These are phyloP conservation scores for Lasius fuliginosus DNA, from an alignment of 2,888 invertebrate genomes.

Conservation along the genomic window DNA sequence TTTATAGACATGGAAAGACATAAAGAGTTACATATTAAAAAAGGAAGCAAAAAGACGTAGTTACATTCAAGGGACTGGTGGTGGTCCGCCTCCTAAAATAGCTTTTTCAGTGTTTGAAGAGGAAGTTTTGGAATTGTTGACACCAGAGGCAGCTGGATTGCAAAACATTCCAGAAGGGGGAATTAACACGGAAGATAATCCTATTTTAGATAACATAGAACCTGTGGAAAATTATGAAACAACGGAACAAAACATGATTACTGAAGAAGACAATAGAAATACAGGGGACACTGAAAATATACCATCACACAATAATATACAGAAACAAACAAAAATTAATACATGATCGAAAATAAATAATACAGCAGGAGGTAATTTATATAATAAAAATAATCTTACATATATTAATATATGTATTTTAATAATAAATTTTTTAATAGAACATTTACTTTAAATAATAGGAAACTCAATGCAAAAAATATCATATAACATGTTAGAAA, in stretches of 20 bases:
- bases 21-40: not conserved
- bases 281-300: not conserved
- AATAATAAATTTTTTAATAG: not conserved
- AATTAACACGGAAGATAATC: not conserved
- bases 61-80: not conserved
- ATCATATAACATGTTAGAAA: not conserved
- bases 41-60: not conserved
- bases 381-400: not conserved
- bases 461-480: not conserved
- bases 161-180: not conserved
- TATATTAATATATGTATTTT: not conserved
- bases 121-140: not conserved
- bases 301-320: not conserved
- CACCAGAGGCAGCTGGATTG: not conserved
- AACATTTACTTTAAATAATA: not conserved
- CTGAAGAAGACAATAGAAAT: not conserved
- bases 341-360: not conserved
- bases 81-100: not conserved
- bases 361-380: not conserved
- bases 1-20: constrained; percentile 16
- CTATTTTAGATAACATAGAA: not conserved
- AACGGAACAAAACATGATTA: not conserved
- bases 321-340: not conserved
- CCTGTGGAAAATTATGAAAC: not conserved
- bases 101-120: not conserved